These are phyloP conservation scores for Bambusicola thoracicus DNA, from an alignment of 2,113 vertebrate species.

Conservation along the genomic window DNA sequence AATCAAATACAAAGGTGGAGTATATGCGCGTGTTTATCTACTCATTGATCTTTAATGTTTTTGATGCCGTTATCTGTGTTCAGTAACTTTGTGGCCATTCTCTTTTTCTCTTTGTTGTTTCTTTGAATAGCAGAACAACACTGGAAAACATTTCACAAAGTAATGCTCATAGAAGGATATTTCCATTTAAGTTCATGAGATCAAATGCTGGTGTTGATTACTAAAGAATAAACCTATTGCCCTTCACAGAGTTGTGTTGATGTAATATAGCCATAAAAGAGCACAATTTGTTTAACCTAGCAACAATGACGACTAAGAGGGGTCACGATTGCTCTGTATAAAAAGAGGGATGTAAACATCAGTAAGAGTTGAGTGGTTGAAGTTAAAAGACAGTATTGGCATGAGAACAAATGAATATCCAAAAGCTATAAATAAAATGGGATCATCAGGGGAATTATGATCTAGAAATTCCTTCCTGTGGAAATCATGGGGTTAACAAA, in stretches of 20 bases:
- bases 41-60: not conserved
- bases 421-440: not conserved
- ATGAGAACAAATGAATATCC: constrained; percentile 8
- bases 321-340: constrained; percentile 1
- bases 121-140: not conserved
- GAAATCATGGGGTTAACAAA: not conserved
- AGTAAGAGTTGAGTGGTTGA: constrained; percentile 8
- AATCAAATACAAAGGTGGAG: not conserved
- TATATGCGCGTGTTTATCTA: not conserved
- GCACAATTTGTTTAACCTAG: constrained; percentile 62
- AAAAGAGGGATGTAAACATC: not conserved
- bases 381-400: constrained; percentile 29
- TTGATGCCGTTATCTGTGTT: not conserved
- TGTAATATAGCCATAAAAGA: constrained; percentile 54
- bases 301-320: constrained; percentile 47
- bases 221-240: constrained; percentile 59
- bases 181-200: constrained; percentile 54
- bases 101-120: not conserved
- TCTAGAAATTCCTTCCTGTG: not conserved
- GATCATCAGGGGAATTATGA: not conserved
- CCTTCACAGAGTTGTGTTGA: constrained; percentile 38
- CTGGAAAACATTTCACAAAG: constrained; percentile 14
- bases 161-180: not conserved
- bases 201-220: constrained; percentile 66
- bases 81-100: not conserved